A percentile compares a stretch with the other conserved stretches of the same genome.
Conservation (phyloP, 2,888 invertebrate species). For the Pseudococcus longispinus region DNA sequence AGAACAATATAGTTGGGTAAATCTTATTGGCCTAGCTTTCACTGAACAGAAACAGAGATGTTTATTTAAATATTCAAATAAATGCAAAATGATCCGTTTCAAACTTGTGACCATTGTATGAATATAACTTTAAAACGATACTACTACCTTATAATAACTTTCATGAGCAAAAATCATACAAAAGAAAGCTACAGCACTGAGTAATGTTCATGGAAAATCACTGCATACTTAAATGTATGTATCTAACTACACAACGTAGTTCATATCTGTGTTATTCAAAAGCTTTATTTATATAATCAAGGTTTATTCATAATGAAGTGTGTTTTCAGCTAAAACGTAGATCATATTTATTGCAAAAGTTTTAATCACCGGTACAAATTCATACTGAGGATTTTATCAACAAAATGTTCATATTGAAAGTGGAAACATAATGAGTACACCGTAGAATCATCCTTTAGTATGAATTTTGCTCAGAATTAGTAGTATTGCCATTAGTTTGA, state of each 20-base stretch:
- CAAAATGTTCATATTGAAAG: background rate
- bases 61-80: conserved; percentile 39
- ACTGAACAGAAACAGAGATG: conserved; percentile 30
- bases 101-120: conserved; percentile 2
- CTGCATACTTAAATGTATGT: conserved; percentile 1
- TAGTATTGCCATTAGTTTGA: background rate
- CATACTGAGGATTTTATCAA: background rate
- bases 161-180: conserved; percentile 22
- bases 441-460: background rate
- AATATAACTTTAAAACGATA: background rate
- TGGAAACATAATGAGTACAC: background rate
- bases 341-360: background rate
- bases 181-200: background rate
- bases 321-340: background rate
- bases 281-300: background rate
- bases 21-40: conserved; percentile 21
- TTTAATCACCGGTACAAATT: conserved; percentile 10
- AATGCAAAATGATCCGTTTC: conserved; percentile 10
- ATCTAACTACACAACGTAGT: background rate
- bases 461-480: background rate
- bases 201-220: background rate
- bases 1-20: background rate
- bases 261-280: conserved; percentile 11
- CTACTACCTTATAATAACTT: background rate
- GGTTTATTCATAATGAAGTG: background rate